phyloP scores from a whole-genome alignment of 2,113 vertebrate species.

The Platysternon megacephalum region DNA sequence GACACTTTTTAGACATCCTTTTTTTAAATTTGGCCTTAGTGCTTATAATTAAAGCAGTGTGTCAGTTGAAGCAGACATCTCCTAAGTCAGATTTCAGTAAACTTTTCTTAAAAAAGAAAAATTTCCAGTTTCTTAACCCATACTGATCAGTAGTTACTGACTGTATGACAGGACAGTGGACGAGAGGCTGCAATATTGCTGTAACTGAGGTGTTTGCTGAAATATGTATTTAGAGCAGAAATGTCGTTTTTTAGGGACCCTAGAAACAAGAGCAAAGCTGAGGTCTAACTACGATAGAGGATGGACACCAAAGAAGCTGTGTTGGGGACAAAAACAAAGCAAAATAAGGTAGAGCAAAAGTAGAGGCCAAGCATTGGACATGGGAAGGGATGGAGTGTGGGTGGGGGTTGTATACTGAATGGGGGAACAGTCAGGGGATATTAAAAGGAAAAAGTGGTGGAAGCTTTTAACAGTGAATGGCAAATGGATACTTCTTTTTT shows the following conservation, averaged over 20 bases:
- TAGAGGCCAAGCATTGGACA: conserved; percentile 37
- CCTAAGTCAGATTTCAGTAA: not conserved
- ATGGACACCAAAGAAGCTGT: conserved; percentile 66
- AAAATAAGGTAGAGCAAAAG: conserved; percentile 58
- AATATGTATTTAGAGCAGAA: conserved; percentile 73
- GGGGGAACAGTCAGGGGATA: conserved; percentile 29
- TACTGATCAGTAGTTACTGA: conserved; percentile 25
- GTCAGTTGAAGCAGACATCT: not conserved
- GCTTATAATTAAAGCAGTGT: not conserved
- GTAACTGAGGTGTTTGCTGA: conserved; percentile 52
- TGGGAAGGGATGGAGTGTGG: not conserved
- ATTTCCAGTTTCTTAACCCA: conserved; percentile 1
- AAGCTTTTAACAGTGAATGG: conserved; percentile 33
- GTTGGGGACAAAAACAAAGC: conserved; percentile 71
- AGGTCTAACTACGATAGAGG: conserved; percentile 65
- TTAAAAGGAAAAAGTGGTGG: conserved; percentile 22
- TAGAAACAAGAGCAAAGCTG: conserved; percentile 76
- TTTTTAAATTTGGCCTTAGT: not conserved
- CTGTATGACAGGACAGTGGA: not conserved
- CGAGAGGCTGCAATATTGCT: conserved; percentile 31
- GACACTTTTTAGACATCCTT: not conserved
- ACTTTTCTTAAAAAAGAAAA: not conserved
- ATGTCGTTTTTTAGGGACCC: conserved; percentile 67
- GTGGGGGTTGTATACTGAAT: not conserved
- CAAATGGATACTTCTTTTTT: not conserved